Base-by-base conservation (phyloP, 2,797 vertebrate genomes). In the Gymnoscopelus microlampas region DNA sequence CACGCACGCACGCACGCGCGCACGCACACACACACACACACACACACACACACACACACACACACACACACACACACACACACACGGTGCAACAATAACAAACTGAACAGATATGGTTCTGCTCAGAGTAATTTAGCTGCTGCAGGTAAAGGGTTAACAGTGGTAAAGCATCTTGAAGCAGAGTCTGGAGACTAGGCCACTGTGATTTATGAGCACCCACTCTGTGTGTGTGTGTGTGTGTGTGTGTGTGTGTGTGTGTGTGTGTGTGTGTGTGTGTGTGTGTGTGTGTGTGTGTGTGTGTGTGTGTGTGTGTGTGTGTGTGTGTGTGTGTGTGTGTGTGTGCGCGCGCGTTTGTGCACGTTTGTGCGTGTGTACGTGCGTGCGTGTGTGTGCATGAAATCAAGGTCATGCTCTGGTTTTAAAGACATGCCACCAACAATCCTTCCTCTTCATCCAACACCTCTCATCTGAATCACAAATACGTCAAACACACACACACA, bases 151-250 rank as follows among this genome's bases (percentile, higher is more conserved):
- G 53, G 63, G 68, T 58, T 63, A 79, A 83, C 68, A 68, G 60
- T 60, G 55, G 71, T 54, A 68, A 78, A 68, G 72, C 76, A 77
- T 74, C 60, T n/a, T 53, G 50, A 74, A 39, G 68, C 55, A 1
- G 69, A 61, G 70, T 80, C 60, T 65, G 47, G 4, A 76, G 74
- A 83, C 63, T 80, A 72, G 78, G 78, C 63, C 78, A 77, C 62
- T 1, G 48, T 88, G 80, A 84, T 89, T 87, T 83, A 83, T 80
- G 78, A 68, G 77, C 71, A 66, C 13, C 49, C n/a, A 55, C 26
- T 78, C 29, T n/a, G 3, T 50, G 13, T 50, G 32, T 50, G 19
- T 24, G 60, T 23, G 26, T 29, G 24, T 51, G 59, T 15, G 35
- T 35, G 26, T 11, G 11, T 35, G 11, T 29, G 3, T 32, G 56